A percentile compares a stretch with the other conserved stretches of the same genome.
Conservation (phyloP, 2,113 vertebrate species). For the Nibea coibor region DNA sequence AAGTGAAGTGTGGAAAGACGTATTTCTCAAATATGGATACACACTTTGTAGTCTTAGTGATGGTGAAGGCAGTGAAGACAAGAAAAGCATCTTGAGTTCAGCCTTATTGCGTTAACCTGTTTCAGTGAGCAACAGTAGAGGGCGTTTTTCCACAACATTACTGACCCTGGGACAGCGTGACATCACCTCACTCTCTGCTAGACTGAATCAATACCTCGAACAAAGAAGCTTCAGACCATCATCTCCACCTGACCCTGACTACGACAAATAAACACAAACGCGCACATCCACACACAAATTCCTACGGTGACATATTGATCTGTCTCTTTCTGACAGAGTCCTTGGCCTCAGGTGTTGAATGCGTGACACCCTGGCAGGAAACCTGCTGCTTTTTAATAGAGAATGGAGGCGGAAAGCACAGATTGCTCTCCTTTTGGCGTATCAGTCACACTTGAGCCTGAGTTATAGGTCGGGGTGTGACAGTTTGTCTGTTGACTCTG, state of each 20-base stretch:
- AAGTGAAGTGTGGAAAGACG: not conserved
- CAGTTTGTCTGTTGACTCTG: slow-evolving; percentile 23
- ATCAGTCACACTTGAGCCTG: slow-evolving; percentile 30
- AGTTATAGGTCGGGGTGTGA: slow-evolving; percentile 23
- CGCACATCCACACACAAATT: slow-evolving; percentile 31
- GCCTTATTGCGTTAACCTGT: not conserved
- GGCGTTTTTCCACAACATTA: slow-evolving; percentile 24
- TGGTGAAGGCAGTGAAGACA: too few species aligned
- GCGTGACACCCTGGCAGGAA: slow-evolving; percentile 23
- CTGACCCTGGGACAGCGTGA: slow-evolving; percentile 28
- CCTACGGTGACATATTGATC: slow-evolving; percentile 54
- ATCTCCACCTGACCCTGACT: slow-evolving; percentile 51
- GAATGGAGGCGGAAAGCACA: slow-evolving; percentile 5
- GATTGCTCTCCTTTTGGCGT: slow-evolving; percentile 34
- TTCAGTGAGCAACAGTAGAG: slow-evolving; percentile 36
- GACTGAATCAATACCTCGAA: slow-evolving; percentile 53
- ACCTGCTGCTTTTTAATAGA: slow-evolving; percentile 24
- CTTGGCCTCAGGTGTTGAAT: slow-evolving; percentile 46
- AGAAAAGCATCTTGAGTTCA: not conserved
- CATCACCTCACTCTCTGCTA: slow-evolving; percentile 31
- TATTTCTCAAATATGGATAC: not conserved
- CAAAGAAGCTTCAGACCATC: slow-evolving; percentile 33
- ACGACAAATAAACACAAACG: slow-evolving; percentile 27
- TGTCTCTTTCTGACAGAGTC: slow-evolving; percentile 43
- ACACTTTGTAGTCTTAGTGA: not conserved